These are phyloP conservation scores for Nasonia vitripennis DNA, from an alignment of 1,140 invertebrate species.

Conservation along the genomic window DNA sequence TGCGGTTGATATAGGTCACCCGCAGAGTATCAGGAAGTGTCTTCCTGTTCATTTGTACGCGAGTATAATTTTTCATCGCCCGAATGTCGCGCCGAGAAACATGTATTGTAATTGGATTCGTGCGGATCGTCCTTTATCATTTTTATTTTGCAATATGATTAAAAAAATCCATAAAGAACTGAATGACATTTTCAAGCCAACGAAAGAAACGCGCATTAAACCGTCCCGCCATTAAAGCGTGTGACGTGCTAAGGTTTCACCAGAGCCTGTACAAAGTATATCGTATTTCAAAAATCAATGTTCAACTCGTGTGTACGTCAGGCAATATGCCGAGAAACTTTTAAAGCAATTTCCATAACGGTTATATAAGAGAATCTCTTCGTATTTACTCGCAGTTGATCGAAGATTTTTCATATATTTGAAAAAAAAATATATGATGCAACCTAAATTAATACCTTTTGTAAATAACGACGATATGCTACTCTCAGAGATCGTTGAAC, in stretches of 20 bases:
- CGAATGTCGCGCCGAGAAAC: no score
- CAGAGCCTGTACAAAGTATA: neutral
- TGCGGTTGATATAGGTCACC: no score
- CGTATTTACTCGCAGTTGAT: neutral
- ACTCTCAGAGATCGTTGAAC: no score
- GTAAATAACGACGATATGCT: no score
- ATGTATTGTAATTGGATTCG: neutral
- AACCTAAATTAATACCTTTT: no score
- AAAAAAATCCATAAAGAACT: no score
- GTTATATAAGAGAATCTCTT: neutral
- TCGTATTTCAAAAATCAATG: constrained; percentile 16
- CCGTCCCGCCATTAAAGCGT: neutral
- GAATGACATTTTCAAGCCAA: neutral
- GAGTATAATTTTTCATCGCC: no score
- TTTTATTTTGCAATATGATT: no score
- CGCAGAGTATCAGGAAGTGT: no score
- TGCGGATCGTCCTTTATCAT: no score
- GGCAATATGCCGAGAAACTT: neutral
- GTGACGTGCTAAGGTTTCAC: neutral
- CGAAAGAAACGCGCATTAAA: neutral
- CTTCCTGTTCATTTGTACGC: no score
- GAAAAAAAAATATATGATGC: no score
- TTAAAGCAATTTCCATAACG: neutral
- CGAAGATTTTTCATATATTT: neutral
- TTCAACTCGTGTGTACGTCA: neutral